Evolutionary conservation across 2,888 invertebrate species (phyloP), one percentile per base, ranked within the genome.

Genomic region (Chaitophorus viminalis): DNA sequence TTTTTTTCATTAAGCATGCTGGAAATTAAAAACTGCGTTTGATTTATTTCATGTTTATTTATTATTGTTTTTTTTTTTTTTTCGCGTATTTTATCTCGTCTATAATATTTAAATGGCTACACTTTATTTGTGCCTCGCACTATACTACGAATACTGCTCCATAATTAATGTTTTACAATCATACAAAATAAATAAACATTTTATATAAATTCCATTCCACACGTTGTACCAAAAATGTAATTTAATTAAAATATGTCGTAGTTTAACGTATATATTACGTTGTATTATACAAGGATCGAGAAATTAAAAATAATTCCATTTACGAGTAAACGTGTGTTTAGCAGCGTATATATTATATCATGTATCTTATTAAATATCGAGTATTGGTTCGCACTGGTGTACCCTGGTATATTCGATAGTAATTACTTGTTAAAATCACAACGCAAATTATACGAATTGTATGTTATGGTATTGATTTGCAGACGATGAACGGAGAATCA

Each of bases 401-500:
- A 21, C 60, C 21, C 21, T 9, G 4, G 11, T 25, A 4, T 17
- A 3, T 36, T 3, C 70, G 14, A 70, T n/a, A n/a, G n/a, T n/a
- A n/a, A n/a, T 17, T 70, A 17, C 31, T 31, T 31, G 17, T 70
- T 70, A 17, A 70, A 29, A 70, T 29, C 31, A 46, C 46, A 46
- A 14, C 14, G 14, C 11, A 46, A 46, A 46, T 46, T 1, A 46
- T 2, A 29, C 29, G 17, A 76, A 39, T 5, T 39, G 46, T 76
- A 14, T 14, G 11, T 14, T 46, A 46, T 70, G 70, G 11, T 68
- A 70, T 68, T 36, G 17, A 8, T 46, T 84, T 46, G 6, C 33
- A 87, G 87, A 21, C 0, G 87, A 87, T 8, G 79, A 87, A 65
- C 70, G 79, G n/a, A 87, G 79, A 46, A 65, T 87, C 18, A 70